A percentile compares a stretch with the other conserved stretches of the same genome.
phyloP scores from a whole-genome alignment of 2,113 vertebrate genomes.

The Labeo rohita region DNA sequence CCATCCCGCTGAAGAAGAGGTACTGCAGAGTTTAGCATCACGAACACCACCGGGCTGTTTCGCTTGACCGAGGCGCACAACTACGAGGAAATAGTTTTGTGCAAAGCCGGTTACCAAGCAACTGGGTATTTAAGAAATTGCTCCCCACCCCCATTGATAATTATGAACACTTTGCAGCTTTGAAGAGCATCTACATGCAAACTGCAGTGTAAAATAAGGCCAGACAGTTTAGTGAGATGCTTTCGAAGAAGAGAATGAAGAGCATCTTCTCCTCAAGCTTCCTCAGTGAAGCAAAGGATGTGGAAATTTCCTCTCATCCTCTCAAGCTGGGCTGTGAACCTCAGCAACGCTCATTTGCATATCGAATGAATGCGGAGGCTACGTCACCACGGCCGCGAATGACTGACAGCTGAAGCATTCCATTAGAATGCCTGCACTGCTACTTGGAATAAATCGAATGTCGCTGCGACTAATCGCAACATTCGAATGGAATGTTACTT shows the following conservation, averaged over 20 bases:
- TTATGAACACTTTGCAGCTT: not conserved
- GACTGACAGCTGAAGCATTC: not conserved
- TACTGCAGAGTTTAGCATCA: conserved; percentile 39
- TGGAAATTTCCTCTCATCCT: conserved; percentile 57
- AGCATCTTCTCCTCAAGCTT: not conserved
- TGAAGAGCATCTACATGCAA: not conserved
- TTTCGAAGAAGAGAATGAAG: not conserved
- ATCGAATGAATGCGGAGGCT: conserved; percentile 65
- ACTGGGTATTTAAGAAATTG: conserved; percentile 42
- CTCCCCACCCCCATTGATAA: not conserved
- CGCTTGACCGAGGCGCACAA: conserved; percentile 3
- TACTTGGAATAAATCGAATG: not conserved
- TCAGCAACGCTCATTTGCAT: conserved; percentile 54
- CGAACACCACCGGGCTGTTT: not conserved
- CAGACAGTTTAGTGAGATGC: not conserved
- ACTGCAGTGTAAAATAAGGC: not conserved
- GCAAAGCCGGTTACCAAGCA: conserved; percentile 46
- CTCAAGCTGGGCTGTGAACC: conserved; percentile 19
- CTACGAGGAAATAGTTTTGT: conserved; percentile 29
- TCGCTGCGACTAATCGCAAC: not conserved
- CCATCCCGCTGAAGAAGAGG: conserved; percentile 34
- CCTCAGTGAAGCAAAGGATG: not conserved
- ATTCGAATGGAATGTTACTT: not conserved
- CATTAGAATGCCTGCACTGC: not conserved
- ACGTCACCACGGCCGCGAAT: conserved; percentile 57